phyloP scores from a whole-genome alignment of 1,140 invertebrate species.

The Latrodectus geometricus region DNA sequence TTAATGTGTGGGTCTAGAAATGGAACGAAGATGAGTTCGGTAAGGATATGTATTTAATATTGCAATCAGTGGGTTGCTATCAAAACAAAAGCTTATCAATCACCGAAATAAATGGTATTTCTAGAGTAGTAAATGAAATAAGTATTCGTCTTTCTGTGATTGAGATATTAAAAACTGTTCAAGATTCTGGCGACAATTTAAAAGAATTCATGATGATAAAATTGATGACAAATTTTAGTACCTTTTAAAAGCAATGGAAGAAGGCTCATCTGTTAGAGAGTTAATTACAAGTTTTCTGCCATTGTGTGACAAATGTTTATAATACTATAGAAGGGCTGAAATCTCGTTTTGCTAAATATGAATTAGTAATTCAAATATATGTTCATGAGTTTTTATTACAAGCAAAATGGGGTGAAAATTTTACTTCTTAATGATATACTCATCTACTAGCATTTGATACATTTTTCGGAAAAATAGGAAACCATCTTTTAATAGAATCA shows the following conservation, averaged over 20 bases:
- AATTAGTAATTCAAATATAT: constrained; percentile 65
- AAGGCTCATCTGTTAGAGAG: not conserved
- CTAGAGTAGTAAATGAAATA: not conserved
- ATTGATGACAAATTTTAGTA: not conserved
- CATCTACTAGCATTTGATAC: constrained; percentile 67
- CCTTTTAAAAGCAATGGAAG: not conserved
- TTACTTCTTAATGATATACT: constrained; percentile 61
- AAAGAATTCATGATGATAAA: not conserved
- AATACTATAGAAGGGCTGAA: constrained; percentile 57
- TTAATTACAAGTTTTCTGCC: constrained; percentile 4
- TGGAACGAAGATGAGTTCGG: not conserved
- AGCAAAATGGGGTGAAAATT: not conserved
- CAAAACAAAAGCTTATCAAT: not conserved
- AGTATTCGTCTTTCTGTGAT: not conserved
- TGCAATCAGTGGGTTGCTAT: not conserved
- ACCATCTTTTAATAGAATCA: constrained; percentile 68
- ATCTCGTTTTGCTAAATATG: constrained; percentile 65
- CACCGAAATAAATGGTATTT: not conserved
- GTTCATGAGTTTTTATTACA: constrained; percentile 61
- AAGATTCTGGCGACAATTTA: not conserved
- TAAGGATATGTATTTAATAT: too few relatives aligned
- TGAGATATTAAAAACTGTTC: not conserved
- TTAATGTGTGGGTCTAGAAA: too few relatives aligned
- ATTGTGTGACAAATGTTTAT: not conserved
- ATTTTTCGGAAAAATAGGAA: constrained; percentile 66